Conservation (phyloP, 2,888 invertebrate genomes). For the Amblyteles armatorius region DNA sequence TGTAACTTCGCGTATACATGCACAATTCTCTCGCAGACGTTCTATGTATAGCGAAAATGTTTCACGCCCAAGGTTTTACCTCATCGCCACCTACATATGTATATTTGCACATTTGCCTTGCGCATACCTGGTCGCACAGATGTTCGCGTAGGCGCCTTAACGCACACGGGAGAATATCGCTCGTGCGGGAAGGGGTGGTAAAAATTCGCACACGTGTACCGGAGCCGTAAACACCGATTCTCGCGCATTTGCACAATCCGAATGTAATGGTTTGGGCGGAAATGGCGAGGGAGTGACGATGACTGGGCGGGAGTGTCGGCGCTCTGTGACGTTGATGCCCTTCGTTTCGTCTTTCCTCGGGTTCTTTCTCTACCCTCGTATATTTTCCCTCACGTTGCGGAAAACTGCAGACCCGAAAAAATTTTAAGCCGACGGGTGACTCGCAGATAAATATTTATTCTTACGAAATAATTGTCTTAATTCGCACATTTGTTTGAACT, state of each 20-base stretch:
- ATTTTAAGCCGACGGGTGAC: not conserved
- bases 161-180: conserved; percentile 4
- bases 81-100: conserved; percentile 13
- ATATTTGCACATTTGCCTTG: conserved; percentile 2
- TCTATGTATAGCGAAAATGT: conserved; percentile 47
- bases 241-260: conserved; percentile 69
- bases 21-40: not conserved
- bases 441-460: not conserved
- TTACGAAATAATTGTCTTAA: no score
- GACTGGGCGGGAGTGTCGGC: conserved; percentile 33
- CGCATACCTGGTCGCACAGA: not conserved
- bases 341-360: conserved; percentile 33
- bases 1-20: not conserved
- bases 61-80: conserved; percentile 54
- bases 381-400: not conserved
- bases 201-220: conserved; percentile 43
- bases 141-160: no score
- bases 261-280: conserved; percentile 40
- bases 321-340: conserved; percentile 48
- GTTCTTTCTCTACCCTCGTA: not conserved
- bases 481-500: no score
- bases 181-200: not conserved
- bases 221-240: conserved; percentile 68
- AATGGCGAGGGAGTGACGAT: conserved; percentile 32
- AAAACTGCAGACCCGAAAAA: not conserved